These are phyloP conservation scores for Macropodus opercularis DNA, from an alignment of 2,797 vertebrate genomes.

Conservation along the genomic window DNA sequence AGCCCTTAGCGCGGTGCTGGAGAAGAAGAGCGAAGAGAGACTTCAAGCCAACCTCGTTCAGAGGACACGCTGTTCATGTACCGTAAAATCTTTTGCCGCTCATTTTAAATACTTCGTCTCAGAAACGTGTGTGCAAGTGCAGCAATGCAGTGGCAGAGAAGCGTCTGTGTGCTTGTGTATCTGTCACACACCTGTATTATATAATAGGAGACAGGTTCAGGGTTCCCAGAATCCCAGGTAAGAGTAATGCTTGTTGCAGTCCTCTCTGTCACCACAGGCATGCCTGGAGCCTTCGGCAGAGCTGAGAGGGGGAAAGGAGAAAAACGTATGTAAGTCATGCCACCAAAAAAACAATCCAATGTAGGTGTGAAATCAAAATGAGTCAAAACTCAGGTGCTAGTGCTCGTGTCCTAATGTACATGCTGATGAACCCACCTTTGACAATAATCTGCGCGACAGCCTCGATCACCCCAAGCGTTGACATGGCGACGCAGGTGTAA, in stretches of 20 bases:
- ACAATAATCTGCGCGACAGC: conserved; percentile 97
- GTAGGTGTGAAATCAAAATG: too few species aligned
- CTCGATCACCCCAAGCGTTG: conserved; percentile 98
- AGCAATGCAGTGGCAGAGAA: background rate
- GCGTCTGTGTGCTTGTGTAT: background rate
- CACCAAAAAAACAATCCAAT: too few species aligned
- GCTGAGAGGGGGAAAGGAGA: conserved; percentile 73
- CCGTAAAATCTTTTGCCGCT: conserved; percentile 7
- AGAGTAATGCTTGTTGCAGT: conserved; percentile 98
- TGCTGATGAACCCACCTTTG: conserved; percentile 84
- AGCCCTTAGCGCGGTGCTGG: conserved; percentile 91
- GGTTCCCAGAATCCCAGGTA: conserved; percentile 99
- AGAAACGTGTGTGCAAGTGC: background rate
- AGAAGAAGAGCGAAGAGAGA: conserved; percentile 3
- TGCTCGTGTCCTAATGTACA: background rate
- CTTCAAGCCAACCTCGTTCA: background rate
- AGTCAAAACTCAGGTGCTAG: too few species aligned
- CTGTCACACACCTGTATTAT: conserved; percentile 84
- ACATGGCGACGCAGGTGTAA: conserved; percentile 99
- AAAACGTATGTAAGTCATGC: background rate
- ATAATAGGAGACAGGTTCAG: conserved; percentile 96
- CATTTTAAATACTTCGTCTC: background rate
- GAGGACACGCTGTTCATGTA: background rate
- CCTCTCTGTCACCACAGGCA: conserved; percentile 92
- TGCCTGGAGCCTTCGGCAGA: conserved; percentile 94